Conservation (phyloP, 2,888 invertebrate species). For the Trissonchulus sp. region DNA sequence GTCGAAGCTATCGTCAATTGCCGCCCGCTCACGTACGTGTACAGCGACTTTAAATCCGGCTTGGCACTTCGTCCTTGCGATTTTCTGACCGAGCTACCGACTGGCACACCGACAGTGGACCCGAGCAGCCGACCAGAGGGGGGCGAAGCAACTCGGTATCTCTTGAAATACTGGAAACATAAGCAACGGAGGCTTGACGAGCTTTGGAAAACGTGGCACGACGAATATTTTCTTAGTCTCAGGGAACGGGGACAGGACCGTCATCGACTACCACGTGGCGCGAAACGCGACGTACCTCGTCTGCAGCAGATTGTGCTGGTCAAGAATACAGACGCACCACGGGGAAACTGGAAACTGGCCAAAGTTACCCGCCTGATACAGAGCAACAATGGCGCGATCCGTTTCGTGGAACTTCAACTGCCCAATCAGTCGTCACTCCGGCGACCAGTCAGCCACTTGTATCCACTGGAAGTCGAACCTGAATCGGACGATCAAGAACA, state of each 20-base stretch:
- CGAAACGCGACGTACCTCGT: background rate
- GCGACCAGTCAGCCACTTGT: background rate
- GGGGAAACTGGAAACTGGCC: background rate
- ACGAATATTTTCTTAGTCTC: background rate
- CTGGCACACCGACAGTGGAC: background rate
- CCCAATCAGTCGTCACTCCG: background rate
- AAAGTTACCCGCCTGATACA: background rate
- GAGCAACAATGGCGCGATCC: background rate
- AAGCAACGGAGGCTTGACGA: background rate
- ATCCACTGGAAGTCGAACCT: background rate
- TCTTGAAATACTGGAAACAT: background rate
- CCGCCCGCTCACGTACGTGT: constrained; percentile 17
- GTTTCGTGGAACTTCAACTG: background rate
- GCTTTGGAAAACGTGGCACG: background rate
- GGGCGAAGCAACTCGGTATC: background rate
- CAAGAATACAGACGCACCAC: background rate
- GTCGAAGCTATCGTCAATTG: constrained; percentile 16
- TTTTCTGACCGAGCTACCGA: background rate
- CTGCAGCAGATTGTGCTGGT: background rate
- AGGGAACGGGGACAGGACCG: background rate
- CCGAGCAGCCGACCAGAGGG: too few species aligned
- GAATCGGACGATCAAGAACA: background rate
- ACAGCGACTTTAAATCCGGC: background rate
- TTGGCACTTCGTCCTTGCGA: background rate
- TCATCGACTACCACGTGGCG: background rate